Base-by-base conservation (phyloP, 2,888 invertebrate species). In the Megastigmus dorsalis region DNA sequence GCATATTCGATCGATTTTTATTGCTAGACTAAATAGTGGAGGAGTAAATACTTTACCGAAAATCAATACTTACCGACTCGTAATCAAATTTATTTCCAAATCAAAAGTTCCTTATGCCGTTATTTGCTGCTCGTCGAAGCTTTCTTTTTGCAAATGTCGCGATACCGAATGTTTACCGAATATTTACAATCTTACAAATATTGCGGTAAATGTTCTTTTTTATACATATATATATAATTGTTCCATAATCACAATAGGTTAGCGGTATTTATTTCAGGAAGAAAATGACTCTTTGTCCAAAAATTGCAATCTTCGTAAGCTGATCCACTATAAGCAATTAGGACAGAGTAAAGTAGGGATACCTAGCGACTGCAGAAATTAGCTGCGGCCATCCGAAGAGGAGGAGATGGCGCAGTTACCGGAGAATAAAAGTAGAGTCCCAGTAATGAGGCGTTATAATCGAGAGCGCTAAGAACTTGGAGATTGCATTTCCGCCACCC, bases 1-100 rank as follows among this genome's bases (percentile, higher is more conserved):
- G 33, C 79, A 82, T 82, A 79, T 79, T 79, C 77, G 62, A 76
- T 76, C 72, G 55, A 70, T 52, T 55, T 45, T 63, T 68, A 55
- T 57, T 38, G 43, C 59, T 62, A 38, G 20, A 65, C 33, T 70
- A 60, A 66, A 65, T 55, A 62, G 33, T 28, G 13, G 33, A 67
- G 26, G 28, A 28, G 38, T 3, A 52, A 69, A 41, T 55, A 15
- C 28, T 43, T 41, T 55, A 3, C 5, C 15, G 57, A 15, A 18
- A 36, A 59, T 48, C 48, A 59, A 68, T 55, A 55, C n/a, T n/a
- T n/a, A n/a, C n/a, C n/a, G n/a, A n/a, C n/a, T n/a, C n/a, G n/a
- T n/a, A n/a, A n/a, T n/a, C n/a, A n/a, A n/a, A n/a, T n/a, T n/a
- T n/a, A n/a, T n/a, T n/a, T n/a, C n/a, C n/a, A n/a, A n/a, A n/a